phyloP scores from a whole-genome alignment of 1,140 invertebrate species.

The Gonioctena quinquepunctata region DNA sequence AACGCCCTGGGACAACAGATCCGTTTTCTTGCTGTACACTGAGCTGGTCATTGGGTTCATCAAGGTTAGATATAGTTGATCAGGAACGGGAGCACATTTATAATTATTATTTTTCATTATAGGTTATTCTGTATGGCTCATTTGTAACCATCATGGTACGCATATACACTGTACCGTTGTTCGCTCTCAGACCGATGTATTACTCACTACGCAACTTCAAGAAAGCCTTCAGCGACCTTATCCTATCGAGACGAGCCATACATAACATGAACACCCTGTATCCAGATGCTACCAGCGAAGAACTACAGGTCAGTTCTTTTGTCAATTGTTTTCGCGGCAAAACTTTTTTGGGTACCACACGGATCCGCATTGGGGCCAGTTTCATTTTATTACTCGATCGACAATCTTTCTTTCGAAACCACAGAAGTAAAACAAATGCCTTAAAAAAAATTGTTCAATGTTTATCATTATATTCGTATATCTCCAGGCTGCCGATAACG shows the following conservation, averaged over 20 bases:
- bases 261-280: constrained; percentile 98
- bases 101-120: no score
- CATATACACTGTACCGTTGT: constrained; percentile 96
- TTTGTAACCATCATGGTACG: constrained; percentile 97
- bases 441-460: no score
- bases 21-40: constrained; percentile 94
- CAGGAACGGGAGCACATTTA: no score
- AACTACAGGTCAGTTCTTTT: constrained; percentile 65
- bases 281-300: constrained; percentile 93
- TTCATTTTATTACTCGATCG: no score
- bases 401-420: no score
- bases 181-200: constrained; percentile 99
- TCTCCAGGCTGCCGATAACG: constrained; percentile 82
- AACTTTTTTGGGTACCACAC: no score
- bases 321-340: no score
- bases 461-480: no score
- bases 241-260: constrained; percentile 94
- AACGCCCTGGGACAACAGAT: constrained; percentile 99
- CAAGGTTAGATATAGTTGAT: no score
- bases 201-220: constrained; percentile 97
- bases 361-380: no score
- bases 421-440: no score
- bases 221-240: constrained; percentile 96
- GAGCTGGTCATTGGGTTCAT: constrained; percentile 92
- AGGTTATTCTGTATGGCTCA: constrained; percentile 91